Evolutionary conservation across 2,888 invertebrate genomes (phyloP).

Genomic region (Macropis europaea): DNA sequence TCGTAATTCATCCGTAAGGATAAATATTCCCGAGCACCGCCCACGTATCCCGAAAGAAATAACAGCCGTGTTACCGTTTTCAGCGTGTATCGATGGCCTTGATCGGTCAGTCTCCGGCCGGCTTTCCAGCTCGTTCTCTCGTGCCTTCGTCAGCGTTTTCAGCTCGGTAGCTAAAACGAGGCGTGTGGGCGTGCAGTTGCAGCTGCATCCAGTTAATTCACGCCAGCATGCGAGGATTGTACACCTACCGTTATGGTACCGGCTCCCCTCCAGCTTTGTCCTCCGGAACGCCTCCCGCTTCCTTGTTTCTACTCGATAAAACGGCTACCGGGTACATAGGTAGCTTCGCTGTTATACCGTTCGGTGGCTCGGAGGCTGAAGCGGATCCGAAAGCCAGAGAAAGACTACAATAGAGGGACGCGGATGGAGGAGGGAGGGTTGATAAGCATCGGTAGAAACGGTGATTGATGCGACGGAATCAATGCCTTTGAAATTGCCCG

Average conservation of each 20-base stretch:
- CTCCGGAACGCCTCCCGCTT: constrained; percentile 1
- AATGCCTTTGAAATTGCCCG: not conserved
- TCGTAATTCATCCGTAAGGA: constrained; percentile 10
- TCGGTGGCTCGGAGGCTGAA: constrained; percentile 17
- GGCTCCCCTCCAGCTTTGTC: not conserved
- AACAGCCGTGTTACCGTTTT: constrained; percentile 21
- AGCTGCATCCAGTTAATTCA: constrained; percentile 59
- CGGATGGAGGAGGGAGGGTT: not conserved
- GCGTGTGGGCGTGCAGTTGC: constrained; percentile 42
- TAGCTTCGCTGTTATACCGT: constrained; percentile 45
- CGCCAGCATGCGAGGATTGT: constrained; percentile 16
- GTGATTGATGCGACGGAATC: not conserved
- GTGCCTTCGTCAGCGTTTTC: constrained; percentile 14
- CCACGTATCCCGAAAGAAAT: constrained; percentile 26
- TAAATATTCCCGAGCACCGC: constrained; percentile 20
- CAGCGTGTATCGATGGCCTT: constrained; percentile 35
- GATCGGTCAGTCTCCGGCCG: constrained; percentile 24
- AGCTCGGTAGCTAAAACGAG: constrained; percentile 36
- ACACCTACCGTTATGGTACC: constrained; percentile 11
- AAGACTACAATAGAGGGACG: not conserved
- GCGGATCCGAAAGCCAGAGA: constrained; percentile 20
- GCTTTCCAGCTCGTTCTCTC: not conserved
- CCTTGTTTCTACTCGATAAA: constrained; percentile 34
- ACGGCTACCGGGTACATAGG: constrained; percentile 14
- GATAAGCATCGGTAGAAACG: constrained; percentile 6